Percentiles rank a stretch among this genome's conserved stretches.
Evolutionary conservation across 2,797 vertebrate genomes (phyloP).

Genomic region (Paguma larvata): DNA sequence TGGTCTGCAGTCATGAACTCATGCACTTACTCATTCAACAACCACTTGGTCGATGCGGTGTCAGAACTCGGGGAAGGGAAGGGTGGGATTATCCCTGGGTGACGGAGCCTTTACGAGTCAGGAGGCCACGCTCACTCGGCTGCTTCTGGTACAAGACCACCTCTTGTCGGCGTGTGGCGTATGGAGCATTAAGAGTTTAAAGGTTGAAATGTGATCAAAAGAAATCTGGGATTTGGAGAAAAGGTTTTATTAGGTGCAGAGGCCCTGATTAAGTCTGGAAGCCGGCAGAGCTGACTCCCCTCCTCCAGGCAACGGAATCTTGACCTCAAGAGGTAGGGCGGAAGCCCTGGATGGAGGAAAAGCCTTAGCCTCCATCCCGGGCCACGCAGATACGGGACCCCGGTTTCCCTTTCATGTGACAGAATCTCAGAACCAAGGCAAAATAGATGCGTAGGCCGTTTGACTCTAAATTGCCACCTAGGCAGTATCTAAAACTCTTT

Average conservation of each 20-base stretch:
- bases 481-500: background rate
- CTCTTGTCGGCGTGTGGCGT: background rate
- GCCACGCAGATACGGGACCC: background rate
- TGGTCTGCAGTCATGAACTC: background rate
- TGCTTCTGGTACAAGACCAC: background rate
- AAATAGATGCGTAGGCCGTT: background rate
- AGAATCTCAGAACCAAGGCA: background rate
- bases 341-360: background rate
- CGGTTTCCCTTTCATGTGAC: background rate
- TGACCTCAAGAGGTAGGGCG: background rate
- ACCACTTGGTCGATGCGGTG: background rate
- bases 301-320: background rate
- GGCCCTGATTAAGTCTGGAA: too few relatives aligned
- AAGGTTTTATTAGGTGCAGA: background rate
- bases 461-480: background rate
- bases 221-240: slow-evolving; percentile 24
- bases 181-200: background rate
- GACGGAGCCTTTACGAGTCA: background rate
- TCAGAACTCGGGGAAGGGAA: background rate
- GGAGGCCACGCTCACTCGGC: background rate
- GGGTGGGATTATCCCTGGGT: background rate
- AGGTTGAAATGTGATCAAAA: background rate
- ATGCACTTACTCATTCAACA: background rate
- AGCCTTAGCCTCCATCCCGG: background rate
- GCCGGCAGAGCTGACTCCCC: background rate